Conservation (phyloP, 2,888 invertebrate species). For the Epistrophe grossulariae region DNA sequence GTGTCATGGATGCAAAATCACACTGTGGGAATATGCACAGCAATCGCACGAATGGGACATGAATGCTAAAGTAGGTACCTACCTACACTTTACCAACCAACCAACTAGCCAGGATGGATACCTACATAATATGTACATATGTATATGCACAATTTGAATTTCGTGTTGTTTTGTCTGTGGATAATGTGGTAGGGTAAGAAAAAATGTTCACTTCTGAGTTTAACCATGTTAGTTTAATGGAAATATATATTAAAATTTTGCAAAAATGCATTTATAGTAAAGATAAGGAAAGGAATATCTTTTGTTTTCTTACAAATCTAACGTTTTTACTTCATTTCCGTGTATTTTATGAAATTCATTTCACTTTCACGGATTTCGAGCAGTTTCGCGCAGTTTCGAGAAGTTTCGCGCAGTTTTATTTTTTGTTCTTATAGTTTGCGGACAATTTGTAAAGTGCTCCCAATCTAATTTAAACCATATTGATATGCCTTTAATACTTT, state of each 20-base stretch:
- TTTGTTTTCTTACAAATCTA: background rate
- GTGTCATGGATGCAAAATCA: conserved; percentile 57
- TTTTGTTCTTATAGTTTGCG: background rate
- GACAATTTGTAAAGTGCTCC: background rate
- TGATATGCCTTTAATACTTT: too few species aligned
- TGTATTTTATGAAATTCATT: background rate
- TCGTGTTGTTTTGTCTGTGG: conserved; percentile 65
- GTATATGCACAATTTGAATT: conserved; percentile 43
- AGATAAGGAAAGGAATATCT: background rate
- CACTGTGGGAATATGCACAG: conserved; percentile 74
- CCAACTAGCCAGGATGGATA: conserved; percentile 45
- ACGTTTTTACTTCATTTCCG: background rate
- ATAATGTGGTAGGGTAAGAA: conserved; percentile 70
- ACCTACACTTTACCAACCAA: background rate
- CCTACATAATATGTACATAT: too few species aligned
- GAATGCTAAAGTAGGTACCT: conserved; percentile 72
- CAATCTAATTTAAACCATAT: too few species aligned
- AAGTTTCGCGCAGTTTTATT: conserved; percentile 13
- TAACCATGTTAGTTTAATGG: conserved; percentile 21
- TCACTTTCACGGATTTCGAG: background rate
- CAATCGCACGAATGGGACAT: conserved; percentile 73
- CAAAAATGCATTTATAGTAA: background rate
- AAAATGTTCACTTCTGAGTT: conserved; percentile 6
- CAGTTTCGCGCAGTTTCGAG: background rate
- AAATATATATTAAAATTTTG: background rate